Evolutionary conservation across 2,113 vertebrate species (phyloP).

Genomic region (Anoplopoma fimbria): DNA sequence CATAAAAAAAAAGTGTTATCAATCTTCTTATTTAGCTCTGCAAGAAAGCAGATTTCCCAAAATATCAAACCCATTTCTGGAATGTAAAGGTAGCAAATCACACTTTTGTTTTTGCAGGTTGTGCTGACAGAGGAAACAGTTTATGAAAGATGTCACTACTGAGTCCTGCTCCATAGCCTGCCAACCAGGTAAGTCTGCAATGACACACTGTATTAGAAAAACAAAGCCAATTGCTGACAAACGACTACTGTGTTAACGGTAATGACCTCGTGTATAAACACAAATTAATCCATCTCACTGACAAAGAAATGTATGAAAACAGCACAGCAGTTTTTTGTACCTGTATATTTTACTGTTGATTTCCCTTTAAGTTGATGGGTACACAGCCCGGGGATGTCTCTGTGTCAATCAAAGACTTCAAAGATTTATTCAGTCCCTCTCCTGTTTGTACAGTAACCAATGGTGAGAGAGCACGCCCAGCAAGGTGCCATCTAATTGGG

Average conservation of each 20-base stretch:
- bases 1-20: background rate
- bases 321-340: conserved; percentile 16
- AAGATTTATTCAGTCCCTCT: conserved; percentile 52
- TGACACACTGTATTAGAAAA: background rate
- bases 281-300: conserved; percentile 16
- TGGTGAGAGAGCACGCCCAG: conserved; percentile 51
- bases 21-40: background rate
- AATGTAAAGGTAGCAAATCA: background rate
- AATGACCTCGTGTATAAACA: background rate
- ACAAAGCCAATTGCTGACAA: conserved; percentile 16
- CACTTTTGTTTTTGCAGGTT: conserved; percentile 33
- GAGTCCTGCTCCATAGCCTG: conserved; percentile 8
- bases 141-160: conserved; percentile 1
- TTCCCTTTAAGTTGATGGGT: conserved; percentile 38
- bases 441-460: conserved; percentile 58
- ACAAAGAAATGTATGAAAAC: conserved; percentile 19
- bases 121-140: conserved; percentile 1
- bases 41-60: background rate
- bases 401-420: conserved; percentile 63
- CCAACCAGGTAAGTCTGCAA: conserved; percentile 8
- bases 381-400: conserved; percentile 46
- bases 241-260: background rate
- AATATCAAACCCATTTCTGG: background rate
- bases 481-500: conserved; percentile 68
- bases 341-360: conserved; percentile 27